Base-by-base conservation (phyloP, 2,113 vertebrate species). In the Oncorhynchus gorbuscha region DNA sequence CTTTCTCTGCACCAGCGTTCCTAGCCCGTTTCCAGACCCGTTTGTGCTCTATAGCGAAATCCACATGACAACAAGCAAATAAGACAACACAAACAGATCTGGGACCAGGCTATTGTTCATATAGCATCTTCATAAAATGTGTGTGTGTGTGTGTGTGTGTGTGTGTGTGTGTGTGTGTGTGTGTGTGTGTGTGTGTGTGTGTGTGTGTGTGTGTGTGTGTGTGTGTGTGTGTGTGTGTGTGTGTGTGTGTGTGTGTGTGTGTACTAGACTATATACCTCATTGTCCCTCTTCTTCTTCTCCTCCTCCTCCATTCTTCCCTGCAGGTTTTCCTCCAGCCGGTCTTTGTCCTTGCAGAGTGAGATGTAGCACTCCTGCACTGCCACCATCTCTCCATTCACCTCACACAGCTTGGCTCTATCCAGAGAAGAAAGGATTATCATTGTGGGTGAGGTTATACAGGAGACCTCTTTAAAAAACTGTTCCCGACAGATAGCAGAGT, bases 301-400 rank as follows among this genome's bases (percentile, higher is more conserved):
- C 35, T 35, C 35, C 35, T 91, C 35, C 35, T 91, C 87, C 71
- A 93, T 68, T 69, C 75, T 86, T 83, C 87, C 86, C 58, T 84
- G 89, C 66, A 95, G 77, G 30, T 79, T 82, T 20, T 85, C 85
- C 76, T 97, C 96, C 20, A 97, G 89, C 30, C 77, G 62, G 73
- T 97, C 94, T 82, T 97, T 99, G 83, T 99, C 97, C 72, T 81
- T 91, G 92, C 97, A 99, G 59, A 99, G 89, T 18, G 93, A 89
- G 3, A 99, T 93, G 88, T 99, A 99, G 84, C 95, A 96, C 62
- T 99, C 96, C 85, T 99, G 97, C 70, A 97, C 96, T 0, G 84
- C 82, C 20, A 85, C 79, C 81, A 97, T 85, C 86, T 98, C 96
- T 78, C 94, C 94, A 69, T 87, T 95, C 76, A 94, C 78, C 45